Evolutionary conservation across 1,140 invertebrate species (phyloP).

Genomic region (Homalodisca vitripennis): DNA sequence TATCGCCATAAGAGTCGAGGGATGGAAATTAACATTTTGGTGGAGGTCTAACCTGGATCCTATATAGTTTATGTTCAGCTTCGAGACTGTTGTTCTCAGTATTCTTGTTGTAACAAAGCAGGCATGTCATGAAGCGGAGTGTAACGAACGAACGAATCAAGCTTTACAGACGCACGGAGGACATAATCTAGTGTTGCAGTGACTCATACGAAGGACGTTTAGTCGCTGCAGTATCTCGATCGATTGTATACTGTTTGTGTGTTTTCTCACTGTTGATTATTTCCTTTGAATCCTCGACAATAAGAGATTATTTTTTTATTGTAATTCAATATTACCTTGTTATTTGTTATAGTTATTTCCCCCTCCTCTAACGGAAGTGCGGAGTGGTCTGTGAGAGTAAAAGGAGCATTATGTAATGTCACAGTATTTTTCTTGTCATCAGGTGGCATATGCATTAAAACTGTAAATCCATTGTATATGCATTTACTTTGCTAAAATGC

Average conservation of each 20-base stretch:
- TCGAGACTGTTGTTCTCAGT: constrained; percentile 10
- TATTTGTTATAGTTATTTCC: background rate
- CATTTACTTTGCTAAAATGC: too few relatives aligned
- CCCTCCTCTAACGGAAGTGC: constrained; percentile 13
- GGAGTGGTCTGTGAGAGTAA: constrained; percentile 7
- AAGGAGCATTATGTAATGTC: too few relatives aligned
- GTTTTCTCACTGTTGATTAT: background rate
- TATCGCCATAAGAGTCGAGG: too few relatives aligned
- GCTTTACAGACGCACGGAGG: constrained; percentile 19
- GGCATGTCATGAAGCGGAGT: background rate
- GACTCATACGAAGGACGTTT: constrained; percentile 30
- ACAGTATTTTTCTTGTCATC: too few relatives aligned
- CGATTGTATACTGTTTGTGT: background rate
- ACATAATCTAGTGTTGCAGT: background rate
- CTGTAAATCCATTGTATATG: too few relatives aligned
- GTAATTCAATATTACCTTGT: background rate
- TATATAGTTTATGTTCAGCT: too few relatives aligned
- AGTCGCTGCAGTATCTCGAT: constrained; percentile 8
- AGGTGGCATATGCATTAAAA: too few relatives aligned
- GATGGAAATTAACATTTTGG: too few relatives aligned
- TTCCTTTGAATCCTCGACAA: constrained; percentile 28
- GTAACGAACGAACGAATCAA: too few relatives aligned
- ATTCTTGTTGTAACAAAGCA: background rate
- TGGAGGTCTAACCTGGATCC: too few relatives aligned
- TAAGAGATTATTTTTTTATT: constrained; percentile 9